Evolutionary conservation across 2,888 invertebrate genomes (phyloP).

Genomic region (Cataglyphis rosenhaueri): DNA sequence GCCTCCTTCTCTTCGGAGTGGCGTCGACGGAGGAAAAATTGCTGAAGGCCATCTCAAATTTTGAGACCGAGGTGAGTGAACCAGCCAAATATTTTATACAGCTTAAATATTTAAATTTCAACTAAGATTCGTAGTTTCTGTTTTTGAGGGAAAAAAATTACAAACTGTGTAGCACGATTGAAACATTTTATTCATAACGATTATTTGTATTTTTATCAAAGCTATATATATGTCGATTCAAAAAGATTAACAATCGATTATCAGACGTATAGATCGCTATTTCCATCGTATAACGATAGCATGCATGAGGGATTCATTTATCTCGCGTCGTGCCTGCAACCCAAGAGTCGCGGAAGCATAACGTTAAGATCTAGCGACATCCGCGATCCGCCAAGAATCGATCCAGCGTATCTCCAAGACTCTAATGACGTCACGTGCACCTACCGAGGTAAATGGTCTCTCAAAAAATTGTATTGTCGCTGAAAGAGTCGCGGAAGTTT

Average conservation of each 20-base stretch:
- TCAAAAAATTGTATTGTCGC: background rate
- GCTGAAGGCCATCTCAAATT: slow-evolving; percentile 89
- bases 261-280: slow-evolving; percentile 89
- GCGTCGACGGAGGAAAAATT: slow-evolving; percentile 90
- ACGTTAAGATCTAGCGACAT: slow-evolving; percentile 87
- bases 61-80: slow-evolving; percentile 87
- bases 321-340: slow-evolving; percentile 89
- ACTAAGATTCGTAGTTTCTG: background rate
- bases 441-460: slow-evolving; percentile 86
- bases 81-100: background rate
- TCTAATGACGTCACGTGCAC: slow-evolving; percentile 89
- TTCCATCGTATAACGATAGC: slow-evolving; percentile 89
- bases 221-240: background rate
- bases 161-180: background rate
- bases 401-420: slow-evolving; percentile 91
- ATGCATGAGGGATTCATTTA: slow-evolving; percentile 90
- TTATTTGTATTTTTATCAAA: background rate
- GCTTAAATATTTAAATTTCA: slow-evolving; percentile 1
- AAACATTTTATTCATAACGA: slow-evolving; percentile 1
- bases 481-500: background rate
- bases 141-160: background rate
- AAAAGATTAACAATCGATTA: slow-evolving; percentile 23
- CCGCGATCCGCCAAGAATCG: slow-evolving; percentile 88
- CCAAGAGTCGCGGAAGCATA: slow-evolving; percentile 90
- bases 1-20: slow-evolving; percentile 89